Conservation (phyloP, 1,140 invertebrate species). For the Sitobion miscanthi region DNA sequence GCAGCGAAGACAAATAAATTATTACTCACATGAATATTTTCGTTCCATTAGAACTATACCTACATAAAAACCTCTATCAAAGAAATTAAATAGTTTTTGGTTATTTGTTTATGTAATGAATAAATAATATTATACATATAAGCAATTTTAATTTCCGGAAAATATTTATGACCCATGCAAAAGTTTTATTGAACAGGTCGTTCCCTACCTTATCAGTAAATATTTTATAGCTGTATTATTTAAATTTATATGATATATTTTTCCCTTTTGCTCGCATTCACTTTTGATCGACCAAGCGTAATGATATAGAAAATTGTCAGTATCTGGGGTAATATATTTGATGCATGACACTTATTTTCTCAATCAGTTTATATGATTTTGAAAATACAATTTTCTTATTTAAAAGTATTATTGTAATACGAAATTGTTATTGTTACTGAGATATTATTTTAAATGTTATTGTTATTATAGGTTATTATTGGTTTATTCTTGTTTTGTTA, state of each 20-base stretch:
- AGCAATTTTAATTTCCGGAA: neutral
- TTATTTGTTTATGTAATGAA: neutral
- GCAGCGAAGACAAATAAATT: neutral
- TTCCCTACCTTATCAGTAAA: constrained; percentile 5
- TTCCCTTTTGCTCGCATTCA: neutral
- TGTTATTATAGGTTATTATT: neutral
- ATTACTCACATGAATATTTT: constrained; percentile 9
- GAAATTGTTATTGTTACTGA: neutral
- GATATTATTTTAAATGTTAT: neutral
- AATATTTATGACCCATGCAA: neutral
- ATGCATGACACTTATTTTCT: neutral
- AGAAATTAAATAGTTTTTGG: constrained; percentile 11
- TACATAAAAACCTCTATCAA: neutral
- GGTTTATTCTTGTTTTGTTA: neutral
- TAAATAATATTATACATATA: neutral
- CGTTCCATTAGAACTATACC: neutral
- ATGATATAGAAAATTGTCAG: neutral
- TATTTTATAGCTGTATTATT: constrained; percentile 24
- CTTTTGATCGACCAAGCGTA: constrained; percentile 11
- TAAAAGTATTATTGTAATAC: neutral
- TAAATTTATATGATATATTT: constrained; percentile 1
- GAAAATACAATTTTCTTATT: neutral
- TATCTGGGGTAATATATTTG: neutral
- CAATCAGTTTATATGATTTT: neutral
- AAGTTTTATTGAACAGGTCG: neutral